These are phyloP conservation scores for Drosophila miranda DNA, from an alignment of 1,140 invertebrate species.

Conservation along the genomic window DNA sequence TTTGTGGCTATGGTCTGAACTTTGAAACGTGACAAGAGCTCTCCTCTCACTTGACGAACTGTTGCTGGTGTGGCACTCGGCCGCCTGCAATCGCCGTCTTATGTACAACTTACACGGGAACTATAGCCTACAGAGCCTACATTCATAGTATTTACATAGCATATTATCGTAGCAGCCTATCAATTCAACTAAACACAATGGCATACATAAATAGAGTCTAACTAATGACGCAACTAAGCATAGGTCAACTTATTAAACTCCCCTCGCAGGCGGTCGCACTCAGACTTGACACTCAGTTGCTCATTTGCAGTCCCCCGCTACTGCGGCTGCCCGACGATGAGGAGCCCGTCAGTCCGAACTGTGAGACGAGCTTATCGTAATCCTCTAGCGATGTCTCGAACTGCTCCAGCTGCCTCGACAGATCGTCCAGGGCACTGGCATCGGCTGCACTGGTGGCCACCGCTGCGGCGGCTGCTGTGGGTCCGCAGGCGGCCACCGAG, in stretches of 20 bases:
- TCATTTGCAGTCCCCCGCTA: conserved; percentile 77
- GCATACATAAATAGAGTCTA: conserved; percentile 43
- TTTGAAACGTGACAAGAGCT: conserved; percentile 50
- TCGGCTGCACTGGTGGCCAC: conserved; percentile 39
- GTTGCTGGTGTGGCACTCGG: too few species aligned
- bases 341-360: conserved; percentile 84
- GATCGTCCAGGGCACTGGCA: conserved; percentile 86
- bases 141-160: conserved; percentile 44
- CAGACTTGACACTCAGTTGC: conserved; percentile 52
- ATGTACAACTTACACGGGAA: conserved; percentile 48
- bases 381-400: conserved; percentile 89
- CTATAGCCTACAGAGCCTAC: conserved; percentile 29
- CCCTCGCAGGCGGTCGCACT: too few species aligned
- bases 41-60: conserved; percentile 3
- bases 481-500: conserved; percentile 29
- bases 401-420: conserved; percentile 88
- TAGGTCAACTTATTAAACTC: conserved; percentile 2
- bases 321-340: conserved; percentile 77
- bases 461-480: conserved; percentile 29
- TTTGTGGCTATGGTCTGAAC: conserved; percentile 33
- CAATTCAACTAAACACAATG: conserved; percentile 45
- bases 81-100: conserved; percentile 5
- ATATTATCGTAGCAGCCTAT: conserved; percentile 45
- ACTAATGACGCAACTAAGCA: conserved; percentile 18
- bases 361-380: conserved; percentile 88